Evolutionary conservation across 1,140 invertebrate genomes (phyloP).

Genomic region (Probaryconus sp.): DNA sequence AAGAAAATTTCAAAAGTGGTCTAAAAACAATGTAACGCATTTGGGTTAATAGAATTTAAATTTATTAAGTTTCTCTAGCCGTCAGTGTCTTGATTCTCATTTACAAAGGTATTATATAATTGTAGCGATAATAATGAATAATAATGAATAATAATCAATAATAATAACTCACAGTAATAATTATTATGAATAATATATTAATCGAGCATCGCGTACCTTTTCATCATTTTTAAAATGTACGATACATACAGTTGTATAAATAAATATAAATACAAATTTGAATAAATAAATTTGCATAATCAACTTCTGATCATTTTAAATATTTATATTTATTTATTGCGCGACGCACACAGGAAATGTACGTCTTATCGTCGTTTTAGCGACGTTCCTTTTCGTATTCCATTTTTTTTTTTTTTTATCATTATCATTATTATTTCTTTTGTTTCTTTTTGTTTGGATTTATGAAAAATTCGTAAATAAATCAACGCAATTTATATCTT

Average conservation of each 20-base stretch:
- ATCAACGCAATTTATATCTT: constrained; percentile 37
- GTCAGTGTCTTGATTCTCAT: constrained; percentile 75
- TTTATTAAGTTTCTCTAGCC: constrained; percentile 76
- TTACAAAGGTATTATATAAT: constrained; percentile 75
- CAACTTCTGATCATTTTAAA: constrained; percentile 21
- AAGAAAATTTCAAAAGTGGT: constrained; percentile 6
- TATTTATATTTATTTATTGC: constrained; percentile 42
- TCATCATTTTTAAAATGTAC: constrained; percentile 46
- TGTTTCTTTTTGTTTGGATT: not conserved
- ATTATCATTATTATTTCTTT: not conserved
- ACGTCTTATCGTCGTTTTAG: constrained; percentile 5
- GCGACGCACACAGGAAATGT: constrained; percentile 31
- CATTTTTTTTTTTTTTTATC: not conserved
- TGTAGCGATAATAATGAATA: constrained; percentile 63
- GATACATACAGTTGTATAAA: constrained; percentile 48
- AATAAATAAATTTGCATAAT: constrained; percentile 45
- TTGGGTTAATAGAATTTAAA: constrained; percentile 76
- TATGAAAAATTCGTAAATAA: constrained; percentile 36
- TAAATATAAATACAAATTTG: constrained; percentile 44
- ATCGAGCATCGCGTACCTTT: constrained; percentile 43
- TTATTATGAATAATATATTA: constrained; percentile 63
- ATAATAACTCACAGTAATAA: constrained; percentile 62
- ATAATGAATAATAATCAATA: constrained; percentile 65
- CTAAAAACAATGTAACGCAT: constrained; percentile 60
- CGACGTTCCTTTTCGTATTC: not conserved